Base-by-base conservation (phyloP, 2,113 vertebrate genomes). In the Burhinus bistriatus region DNA sequence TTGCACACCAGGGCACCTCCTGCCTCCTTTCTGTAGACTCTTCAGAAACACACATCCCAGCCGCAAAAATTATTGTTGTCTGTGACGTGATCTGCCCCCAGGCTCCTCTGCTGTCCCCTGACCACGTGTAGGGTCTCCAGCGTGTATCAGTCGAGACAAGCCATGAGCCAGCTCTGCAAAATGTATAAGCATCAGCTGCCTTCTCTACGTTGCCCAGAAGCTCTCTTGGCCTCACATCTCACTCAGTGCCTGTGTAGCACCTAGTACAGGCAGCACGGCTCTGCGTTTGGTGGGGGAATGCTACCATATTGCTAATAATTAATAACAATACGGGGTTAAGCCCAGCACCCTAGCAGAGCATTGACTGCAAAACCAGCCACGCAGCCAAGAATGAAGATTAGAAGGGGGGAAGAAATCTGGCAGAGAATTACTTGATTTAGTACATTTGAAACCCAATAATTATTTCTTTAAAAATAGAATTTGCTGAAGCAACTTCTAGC, bases 401-500 rank as follows among this genome's bases (percentile, higher is more conserved):
- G 93, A 93, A 90, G 20, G 30, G 34, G 20, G 52, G 57, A 54
- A 51, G 51, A 71, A 92, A 93, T 92, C 94, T 97, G 88, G 83
- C 96, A 96, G 94, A 96, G 94, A 95, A 97, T 98, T 97, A 96
- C 95, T 98, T 97, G 97, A 97, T 98, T 97, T 96, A 96, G 94
- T 96, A 82, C 75, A 45, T 69, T 92, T 91, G 94, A 96, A 98
- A 98, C 95, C 97, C 94, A 96, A 85, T 97, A 98, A 98, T 98
- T 98, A 98, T 98, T 98, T 97, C 94, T 97, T 98, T 98, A 97
- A 98, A 98, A 98, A 98, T 95, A 98, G 97, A 98, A 98, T 97
- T 97, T 98, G 97, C 98, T 98, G 97, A 98, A 98, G 92, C 94
- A 98, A 98, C 97, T 98, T 98, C 85, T 95, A 93, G 96, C 65